Conservation (phyloP, 2,113 vertebrate genomes). For the Crypturellus undulatus region DNA sequence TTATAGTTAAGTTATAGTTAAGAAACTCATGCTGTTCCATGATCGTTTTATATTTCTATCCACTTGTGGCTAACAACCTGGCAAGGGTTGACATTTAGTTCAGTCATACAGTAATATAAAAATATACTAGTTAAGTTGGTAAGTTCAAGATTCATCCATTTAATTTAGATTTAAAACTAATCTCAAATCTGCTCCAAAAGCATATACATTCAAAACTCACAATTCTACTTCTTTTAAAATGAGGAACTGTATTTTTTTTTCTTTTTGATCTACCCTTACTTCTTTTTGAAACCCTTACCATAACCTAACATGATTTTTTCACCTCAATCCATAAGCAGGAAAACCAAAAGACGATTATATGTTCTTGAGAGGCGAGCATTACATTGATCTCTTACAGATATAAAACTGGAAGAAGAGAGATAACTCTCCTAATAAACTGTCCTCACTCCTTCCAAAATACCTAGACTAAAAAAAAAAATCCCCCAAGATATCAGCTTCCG, state of each 20-base stretch:
- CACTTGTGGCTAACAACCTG: background rate
- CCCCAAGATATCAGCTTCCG: background rate
- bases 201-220: background rate
- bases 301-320: background rate
- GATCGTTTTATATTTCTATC: background rate
- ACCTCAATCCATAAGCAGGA: background rate
- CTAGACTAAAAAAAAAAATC: background rate
- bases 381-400: background rate
- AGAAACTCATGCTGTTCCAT: background rate
- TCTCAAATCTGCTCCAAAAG: background rate
- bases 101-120: background rate
- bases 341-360: background rate
- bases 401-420: background rate
- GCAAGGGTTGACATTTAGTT: background rate
- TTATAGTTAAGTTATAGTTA: too few relatives aligned
- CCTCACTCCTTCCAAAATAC: background rate
- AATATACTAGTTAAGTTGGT: background rate
- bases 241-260: background rate
- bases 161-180: background rate
- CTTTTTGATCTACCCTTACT: background rate
- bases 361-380: background rate
- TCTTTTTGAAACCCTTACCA: background rate
- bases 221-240: background rate
- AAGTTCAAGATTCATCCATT: background rate
- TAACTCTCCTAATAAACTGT: background rate